Evolutionary conservation across 2,113 vertebrate species (phyloP), one percentile per base, ranked within the genome.

Genomic region (Glaucomys volans): DNA sequence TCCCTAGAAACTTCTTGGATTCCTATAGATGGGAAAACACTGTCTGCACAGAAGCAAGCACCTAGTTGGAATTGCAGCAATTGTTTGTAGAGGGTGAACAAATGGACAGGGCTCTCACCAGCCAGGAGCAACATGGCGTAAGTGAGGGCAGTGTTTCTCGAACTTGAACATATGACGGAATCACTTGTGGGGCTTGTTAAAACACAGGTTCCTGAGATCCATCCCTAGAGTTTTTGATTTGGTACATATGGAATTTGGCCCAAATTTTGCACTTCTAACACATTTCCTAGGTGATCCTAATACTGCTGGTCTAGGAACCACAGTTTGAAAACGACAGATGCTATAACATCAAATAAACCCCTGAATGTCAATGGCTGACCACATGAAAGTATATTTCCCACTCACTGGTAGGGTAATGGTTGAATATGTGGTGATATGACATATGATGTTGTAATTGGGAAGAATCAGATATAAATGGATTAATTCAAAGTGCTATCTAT

Each of bases 1-100:
- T 66, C 20, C 90, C 37, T 66, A 75, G 79, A 93, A 75, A 82
- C 30, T 77, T 71, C 40, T 96, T 62, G 37, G 62, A 67, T 89
- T 69, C 66, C 87, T 30, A 62, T 11, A 62, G 28, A 32, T 32
- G 20, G 59, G 18, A 83, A 72, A 69, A 75, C 1, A 8, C 42
- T 71, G 75, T 77, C 40, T 85, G 26, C 40, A 57, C n/a, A 93
- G 82, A 62, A 67, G 11, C 44, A 67, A 69, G 79, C 47, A 42
- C n/a, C n/a, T 47, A 62, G 54, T 10, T 67, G 26, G 28, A 54
- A 12, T 50, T 47, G 17, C 66, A 86, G 67, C 32, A 69, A 17
- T 90, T 80, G 57, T 83, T 84, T 96, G 42, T 42, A 16, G 40
- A 69, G 26, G 35, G 22, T 3, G 62, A 74, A 54, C 42, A 82